Evolutionary conservation across 2,113 vertebrate genomes (phyloP).

Genomic region (Sapajus apella): DNA sequence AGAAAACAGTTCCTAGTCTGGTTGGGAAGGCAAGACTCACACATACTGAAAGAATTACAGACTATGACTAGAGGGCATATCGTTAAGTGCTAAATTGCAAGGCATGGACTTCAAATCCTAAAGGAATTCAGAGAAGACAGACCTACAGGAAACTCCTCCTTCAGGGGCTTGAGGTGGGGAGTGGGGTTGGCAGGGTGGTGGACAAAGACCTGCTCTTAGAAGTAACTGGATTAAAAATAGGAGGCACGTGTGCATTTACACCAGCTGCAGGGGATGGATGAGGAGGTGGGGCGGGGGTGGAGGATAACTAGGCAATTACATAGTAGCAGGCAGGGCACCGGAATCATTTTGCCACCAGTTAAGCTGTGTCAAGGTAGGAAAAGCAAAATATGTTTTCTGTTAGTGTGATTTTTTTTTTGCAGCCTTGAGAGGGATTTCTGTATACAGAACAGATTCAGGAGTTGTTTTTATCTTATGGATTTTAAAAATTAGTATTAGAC

Average conservation of each 20-base stretch:
- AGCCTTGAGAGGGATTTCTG: background rate
- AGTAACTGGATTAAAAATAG: background rate
- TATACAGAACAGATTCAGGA: background rate
- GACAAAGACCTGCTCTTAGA: background rate
- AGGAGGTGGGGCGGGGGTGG: too few relatives aligned
- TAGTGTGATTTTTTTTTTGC: background rate
- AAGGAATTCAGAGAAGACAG: constrained; percentile 25
- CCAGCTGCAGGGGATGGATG: background rate
- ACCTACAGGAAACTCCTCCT: background rate
- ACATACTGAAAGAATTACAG: constrained; percentile 32
- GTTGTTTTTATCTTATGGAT: background rate
- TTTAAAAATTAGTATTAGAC: background rate
- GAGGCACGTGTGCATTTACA: rapidly evolving
- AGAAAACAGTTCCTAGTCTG: background rate
- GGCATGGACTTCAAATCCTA: background rate
- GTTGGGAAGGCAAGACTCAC: background rate
- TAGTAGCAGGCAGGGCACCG: background rate
- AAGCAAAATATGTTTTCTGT: rapidly evolving
- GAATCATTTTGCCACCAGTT: background rate
- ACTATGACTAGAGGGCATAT: background rate
- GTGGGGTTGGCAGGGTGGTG: background rate
- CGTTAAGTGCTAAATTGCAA: background rate
- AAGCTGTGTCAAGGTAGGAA: background rate
- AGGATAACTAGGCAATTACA: background rate
- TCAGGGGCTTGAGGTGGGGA: background rate